phyloP scores from a whole-genome alignment of 2,113 vertebrate species.

The Ictalurus furcatus region DNA sequence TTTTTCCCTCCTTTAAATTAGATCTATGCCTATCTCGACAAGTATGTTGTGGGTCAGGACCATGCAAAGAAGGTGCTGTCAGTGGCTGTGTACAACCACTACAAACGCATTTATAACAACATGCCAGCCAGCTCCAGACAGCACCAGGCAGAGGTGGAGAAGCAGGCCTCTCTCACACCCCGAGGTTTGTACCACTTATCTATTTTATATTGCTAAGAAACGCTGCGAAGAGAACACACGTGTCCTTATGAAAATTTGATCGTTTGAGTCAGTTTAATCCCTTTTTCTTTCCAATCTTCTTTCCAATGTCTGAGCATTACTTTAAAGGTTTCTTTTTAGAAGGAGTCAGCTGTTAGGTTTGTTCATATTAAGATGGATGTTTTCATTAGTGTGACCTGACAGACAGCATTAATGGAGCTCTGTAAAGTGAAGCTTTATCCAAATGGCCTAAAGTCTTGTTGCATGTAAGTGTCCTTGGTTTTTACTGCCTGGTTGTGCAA shows the following conservation, averaged over 20 bases:
- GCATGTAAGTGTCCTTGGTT: not conserved
- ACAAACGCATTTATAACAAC: conserved; percentile 91
- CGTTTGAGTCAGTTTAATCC: not conserved
- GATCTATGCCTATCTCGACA: conserved; percentile 92
- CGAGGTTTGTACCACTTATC: conserved; percentile 75
- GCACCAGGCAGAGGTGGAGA: conserved; percentile 84
- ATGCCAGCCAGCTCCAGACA: conserved; percentile 80
- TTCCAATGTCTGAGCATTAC: not conserved
- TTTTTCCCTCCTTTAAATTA: conserved; percentile 43
- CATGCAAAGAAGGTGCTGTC: conserved; percentile 91
- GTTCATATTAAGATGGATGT: not conserved
- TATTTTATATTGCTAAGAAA: not conserved
- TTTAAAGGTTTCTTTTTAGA: not conserved
- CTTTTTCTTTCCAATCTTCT: not conserved
- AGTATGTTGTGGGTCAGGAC: conserved; percentile 88
- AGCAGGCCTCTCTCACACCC: conserved; percentile 83
- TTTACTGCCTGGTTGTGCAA: not conserved
- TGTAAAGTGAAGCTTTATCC: not conserved
- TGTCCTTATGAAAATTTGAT: not conserved
- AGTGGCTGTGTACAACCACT: conserved; percentile 91
- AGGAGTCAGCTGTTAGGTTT: not conserved
- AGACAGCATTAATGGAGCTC: not conserved
- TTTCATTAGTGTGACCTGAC: not conserved
- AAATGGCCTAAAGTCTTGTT: not conserved
- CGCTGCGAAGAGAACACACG: not conserved